These are phyloP conservation scores for Cygnus buccinator DNA, from an alignment of 2,113 vertebrate species.

Conservation along the genomic window DNA sequence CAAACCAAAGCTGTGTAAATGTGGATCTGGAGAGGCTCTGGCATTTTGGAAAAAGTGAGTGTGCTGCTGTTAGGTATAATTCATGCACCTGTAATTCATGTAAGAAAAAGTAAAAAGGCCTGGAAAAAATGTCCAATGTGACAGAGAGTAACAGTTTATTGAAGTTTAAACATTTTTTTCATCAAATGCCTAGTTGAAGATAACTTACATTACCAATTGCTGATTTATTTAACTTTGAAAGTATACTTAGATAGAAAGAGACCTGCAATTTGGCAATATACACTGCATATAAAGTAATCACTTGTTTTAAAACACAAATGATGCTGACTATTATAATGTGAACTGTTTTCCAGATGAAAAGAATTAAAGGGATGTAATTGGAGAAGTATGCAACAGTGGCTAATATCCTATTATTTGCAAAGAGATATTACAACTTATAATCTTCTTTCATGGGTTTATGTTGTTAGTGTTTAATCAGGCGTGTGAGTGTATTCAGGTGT, in stretches of 20 bases:
- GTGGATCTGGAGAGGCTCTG: background rate
- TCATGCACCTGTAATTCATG: background rate
- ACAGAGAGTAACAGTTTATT: background rate
- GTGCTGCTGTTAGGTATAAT: background rate
- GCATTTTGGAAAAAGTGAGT: background rate
- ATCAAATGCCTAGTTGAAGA: background rate
- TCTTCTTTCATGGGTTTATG: slow-evolving; percentile 72
- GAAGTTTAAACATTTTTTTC: background rate
- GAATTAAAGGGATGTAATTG: slow-evolving; percentile 76
- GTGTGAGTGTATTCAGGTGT: slow-evolving; percentile 74
- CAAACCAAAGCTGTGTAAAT: background rate
- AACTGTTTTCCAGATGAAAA: slow-evolving; percentile 71
- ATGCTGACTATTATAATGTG: slow-evolving; percentile 71
- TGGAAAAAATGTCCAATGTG: background rate
- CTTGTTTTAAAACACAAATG: slow-evolving; percentile 77
- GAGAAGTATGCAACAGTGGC: slow-evolving; percentile 71
- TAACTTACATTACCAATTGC: background rate
- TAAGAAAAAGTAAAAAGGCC: background rate
- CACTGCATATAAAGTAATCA: slow-evolving; percentile 32
- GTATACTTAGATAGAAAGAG: slow-evolving; percentile 1
- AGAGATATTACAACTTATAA: slow-evolving; percentile 76
- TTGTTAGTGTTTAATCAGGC: slow-evolving; percentile 77
- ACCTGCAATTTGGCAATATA: slow-evolving; percentile 66
- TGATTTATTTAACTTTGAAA: slow-evolving; percentile 53
- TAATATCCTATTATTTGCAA: slow-evolving; percentile 72